Percentiles rank a stretch among this genome's conserved stretches.
phyloP scores from a whole-genome alignment of 2,113 vertebrate species.

The human region DNA sequence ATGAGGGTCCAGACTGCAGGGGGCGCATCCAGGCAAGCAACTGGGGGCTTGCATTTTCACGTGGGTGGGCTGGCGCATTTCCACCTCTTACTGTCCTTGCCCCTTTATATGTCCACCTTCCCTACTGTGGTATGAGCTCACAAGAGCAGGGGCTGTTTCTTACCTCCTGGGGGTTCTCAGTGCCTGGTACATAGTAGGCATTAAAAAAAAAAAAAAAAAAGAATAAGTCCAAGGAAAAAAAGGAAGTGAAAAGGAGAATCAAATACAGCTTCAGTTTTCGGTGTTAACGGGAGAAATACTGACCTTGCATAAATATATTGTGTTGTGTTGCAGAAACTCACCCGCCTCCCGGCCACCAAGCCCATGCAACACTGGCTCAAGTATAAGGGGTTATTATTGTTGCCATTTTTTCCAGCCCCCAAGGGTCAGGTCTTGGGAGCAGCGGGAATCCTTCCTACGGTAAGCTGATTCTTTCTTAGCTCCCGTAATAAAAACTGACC shows the following conservation, averaged over 20 bases:
- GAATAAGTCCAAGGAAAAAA: neutral
- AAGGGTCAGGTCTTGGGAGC: neutral
- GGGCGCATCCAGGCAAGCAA: neutral
- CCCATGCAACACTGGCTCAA: neutral
- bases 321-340: neutral
- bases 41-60: neutral
- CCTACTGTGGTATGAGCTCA: neutral
- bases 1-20: too few relatives aligned
- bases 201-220: neutral
- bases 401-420: neutral
- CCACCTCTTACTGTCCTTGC: neutral
- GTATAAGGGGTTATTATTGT: neutral
- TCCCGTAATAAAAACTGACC: slow-evolving; percentile 50
- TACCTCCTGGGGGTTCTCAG: neutral
- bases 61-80: accelerated
- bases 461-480: neutral
- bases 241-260: neutral
- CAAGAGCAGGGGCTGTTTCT: neutral
- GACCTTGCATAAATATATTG: neutral
- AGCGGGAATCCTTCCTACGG: neutral
- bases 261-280: neutral
- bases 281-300: neutral
- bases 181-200: neutral
- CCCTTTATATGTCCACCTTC: neutral
- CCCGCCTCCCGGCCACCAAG: neutral